These are phyloP conservation scores for Rotaria macrura DNA, from an alignment of 2,888 invertebrate genomes.

Conservation along the genomic window DNA sequence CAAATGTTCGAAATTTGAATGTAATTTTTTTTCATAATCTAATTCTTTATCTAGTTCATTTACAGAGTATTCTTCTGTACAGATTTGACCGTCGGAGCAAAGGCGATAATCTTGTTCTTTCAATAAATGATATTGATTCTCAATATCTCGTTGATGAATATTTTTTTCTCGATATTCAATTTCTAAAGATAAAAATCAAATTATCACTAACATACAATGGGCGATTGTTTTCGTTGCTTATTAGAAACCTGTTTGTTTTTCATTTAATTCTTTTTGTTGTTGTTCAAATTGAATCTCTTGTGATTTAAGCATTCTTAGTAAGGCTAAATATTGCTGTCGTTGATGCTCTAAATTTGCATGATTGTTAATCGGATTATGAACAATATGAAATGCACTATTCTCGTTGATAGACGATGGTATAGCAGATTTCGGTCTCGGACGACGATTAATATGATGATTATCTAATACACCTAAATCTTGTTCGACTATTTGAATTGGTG, in stretches of 20 bases:
- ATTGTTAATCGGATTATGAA: neutral
- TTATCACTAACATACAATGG: neutral
- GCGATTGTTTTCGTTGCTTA: too few species aligned
- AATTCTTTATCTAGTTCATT: neutral
- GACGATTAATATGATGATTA: neutral
- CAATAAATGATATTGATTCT: neutral
- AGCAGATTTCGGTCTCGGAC: neutral
- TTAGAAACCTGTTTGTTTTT: too few species aligned
- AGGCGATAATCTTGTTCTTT: neutral
- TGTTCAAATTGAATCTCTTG: constrained; percentile 14
- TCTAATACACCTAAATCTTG: neutral
- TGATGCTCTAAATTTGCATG: neutral
- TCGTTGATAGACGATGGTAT: neutral
- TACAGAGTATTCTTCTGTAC: neutral
- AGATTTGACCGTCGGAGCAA: neutral
- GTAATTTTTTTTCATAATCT: neutral
- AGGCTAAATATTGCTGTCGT: neutral
- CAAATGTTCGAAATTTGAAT: neutral
- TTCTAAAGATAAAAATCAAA: neutral
- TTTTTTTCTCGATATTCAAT: neutral
- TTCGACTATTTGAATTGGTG: neutral
- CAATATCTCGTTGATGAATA: neutral
- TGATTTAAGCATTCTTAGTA: neutral
- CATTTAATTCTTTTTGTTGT: neutral
- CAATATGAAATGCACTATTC: constrained; percentile 9